These are phyloP conservation scores for Lithophane leautieri DNA, from an alignment of 2,888 invertebrate genomes.

Conservation along the genomic window DNA sequence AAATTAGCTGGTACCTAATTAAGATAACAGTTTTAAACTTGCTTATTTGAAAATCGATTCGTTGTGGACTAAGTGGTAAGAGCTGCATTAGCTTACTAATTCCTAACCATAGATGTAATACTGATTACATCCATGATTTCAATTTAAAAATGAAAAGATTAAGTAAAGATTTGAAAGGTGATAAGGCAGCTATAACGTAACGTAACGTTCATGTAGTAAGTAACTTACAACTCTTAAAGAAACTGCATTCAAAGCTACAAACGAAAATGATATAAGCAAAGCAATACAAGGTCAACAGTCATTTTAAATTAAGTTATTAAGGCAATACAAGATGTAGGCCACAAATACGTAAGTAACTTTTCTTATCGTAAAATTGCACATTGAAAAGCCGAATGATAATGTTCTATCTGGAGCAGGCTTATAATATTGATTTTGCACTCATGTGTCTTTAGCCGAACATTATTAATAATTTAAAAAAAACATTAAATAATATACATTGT, in stretches of 20 bases:
- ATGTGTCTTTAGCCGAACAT: background rate
- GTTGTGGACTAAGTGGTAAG: background rate
- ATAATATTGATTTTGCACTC: background rate
- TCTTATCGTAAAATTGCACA: background rate
- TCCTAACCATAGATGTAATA: no score
- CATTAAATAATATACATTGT: no score
- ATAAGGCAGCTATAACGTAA: background rate
- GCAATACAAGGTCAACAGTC: background rate
- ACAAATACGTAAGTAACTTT: background rate
- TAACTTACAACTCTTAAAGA: background rate
- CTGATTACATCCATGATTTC: background rate
- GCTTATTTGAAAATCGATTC: background rate
- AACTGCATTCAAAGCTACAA: background rate
- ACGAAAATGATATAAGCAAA: background rate
- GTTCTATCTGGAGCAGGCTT: no score
- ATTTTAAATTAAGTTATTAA: no score
- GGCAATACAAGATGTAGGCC: background rate
- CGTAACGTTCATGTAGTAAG: background rate
- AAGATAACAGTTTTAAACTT: conserved; percentile 8
- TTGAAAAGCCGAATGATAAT: background rate
- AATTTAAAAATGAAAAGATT: background rate
- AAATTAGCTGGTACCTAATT: conserved; percentile 1
- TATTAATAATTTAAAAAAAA: no score
- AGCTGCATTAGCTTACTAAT: background rate
- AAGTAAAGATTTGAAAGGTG: background rate